Evolutionary conservation across 2,113 vertebrate species (phyloP).

Genomic region (Oncorhynchus nerka): DNA sequence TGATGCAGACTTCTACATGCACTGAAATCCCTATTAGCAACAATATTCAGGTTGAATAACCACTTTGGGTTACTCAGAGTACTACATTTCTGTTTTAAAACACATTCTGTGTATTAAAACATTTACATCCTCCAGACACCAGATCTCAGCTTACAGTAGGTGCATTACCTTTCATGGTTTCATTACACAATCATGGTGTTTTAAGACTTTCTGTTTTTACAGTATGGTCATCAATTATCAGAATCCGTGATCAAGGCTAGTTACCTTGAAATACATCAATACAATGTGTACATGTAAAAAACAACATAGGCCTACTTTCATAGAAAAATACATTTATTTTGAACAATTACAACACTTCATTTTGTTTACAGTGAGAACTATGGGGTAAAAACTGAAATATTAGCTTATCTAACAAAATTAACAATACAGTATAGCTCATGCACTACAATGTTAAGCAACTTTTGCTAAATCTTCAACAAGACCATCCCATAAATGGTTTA

Average conservation of each 20-base stretch:
- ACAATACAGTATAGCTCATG: slow-evolving; percentile 61
- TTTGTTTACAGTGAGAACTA: slow-evolving; percentile 73
- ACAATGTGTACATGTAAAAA: neutral
- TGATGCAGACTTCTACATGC: too few species aligned
- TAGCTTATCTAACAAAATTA: slow-evolving; percentile 46
- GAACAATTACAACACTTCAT: slow-evolving; percentile 70
- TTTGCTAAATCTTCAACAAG: slow-evolving; percentile 56
- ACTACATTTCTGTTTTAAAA: too few species aligned
- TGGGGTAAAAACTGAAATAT: slow-evolving; percentile 49
- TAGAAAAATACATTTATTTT: slow-evolving; percentile 80
- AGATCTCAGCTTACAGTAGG: too few species aligned
- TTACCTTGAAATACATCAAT: neutral
- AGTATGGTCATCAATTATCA: too few species aligned
- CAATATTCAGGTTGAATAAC: too few species aligned
- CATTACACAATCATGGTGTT: too few species aligned
- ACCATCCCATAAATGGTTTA: slow-evolving; percentile 55
- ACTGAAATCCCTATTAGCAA: too few species aligned
- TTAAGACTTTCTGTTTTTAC: too few species aligned
- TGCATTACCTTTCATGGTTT: too few species aligned
- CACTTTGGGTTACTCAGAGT: too few species aligned
- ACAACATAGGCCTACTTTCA: slow-evolving; percentile 24
- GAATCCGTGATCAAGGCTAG: neutral
- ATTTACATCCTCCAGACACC: too few species aligned
- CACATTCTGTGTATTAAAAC: too few species aligned
- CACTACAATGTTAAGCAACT: slow-evolving; percentile 34